Evolutionary conservation across 2,113 vertebrate genomes (phyloP), one percentile per base, ranked within the genome.

Genomic region (Otocyon megalotis): DNA sequence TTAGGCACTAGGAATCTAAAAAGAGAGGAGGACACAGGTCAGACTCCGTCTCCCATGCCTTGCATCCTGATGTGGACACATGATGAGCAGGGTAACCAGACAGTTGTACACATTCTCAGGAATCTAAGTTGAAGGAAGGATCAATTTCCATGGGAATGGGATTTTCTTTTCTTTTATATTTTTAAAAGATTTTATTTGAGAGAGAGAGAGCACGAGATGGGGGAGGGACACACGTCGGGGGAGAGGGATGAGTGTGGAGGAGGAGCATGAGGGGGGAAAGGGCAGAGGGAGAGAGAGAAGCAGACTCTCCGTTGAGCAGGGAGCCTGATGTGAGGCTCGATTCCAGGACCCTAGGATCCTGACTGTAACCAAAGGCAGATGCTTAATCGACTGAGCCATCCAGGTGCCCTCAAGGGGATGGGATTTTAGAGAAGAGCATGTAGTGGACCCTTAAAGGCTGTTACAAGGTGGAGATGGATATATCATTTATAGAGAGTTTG

Each of bases 351-450:
- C 67, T 35, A 17, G 4, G 67, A 2, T 69, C 67, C 19, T 69
- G 67, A 69, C n/a, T 16, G 9, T 16, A 69, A 17, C 32, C 3
- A 1, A 35, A 35, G 32, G 67, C 32, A 69, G 32, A 69, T 7
- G 8, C 32, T 35, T n/a, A 69, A 35, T 17, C 3, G 16, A 19
- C 32, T 69, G 32, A 69, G 15, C 16, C 32, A 67, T 30, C 30
- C 14, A 32, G 30, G 63, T 8, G 8, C 65, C 65, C 7, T 24
- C 8, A 14, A 2, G 4, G 43, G 2, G 43, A 30, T 8, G 0
- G 50, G 10, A 28, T 77, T 89, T 81, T 77, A 62, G 2, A 14
- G 24, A 84, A 16, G 24, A 60, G 65, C 89, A 32, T 22, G 4
- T 58, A 11, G 43, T 74, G 74, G 37, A 54, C 13, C 6, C 60